Percentiles rank a stretch among this genome's conserved stretches.
These are phyloP conservation scores for Rhaphigaster nebulosa DNA, from an alignment of 2,888 invertebrate genomes.

Conservation along the genomic window DNA sequence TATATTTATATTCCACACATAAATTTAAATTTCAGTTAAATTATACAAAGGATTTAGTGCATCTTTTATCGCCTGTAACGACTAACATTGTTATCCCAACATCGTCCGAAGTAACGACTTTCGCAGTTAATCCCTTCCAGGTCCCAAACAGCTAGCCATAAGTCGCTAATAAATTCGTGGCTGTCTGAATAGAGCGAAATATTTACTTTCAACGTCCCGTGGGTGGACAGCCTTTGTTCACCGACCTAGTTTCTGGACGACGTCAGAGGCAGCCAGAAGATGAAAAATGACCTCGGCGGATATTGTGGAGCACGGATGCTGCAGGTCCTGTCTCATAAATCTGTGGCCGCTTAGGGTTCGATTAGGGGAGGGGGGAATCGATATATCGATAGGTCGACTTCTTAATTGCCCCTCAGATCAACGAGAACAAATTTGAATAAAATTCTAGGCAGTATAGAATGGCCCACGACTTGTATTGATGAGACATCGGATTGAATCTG, in stretches of 20 bases:
- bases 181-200: conserved; percentile 33
- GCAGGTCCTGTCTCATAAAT: conserved; percentile 17
- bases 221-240: conserved; percentile 39
- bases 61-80: background rate
- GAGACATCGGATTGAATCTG: background rate
- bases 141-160: background rate
- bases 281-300: background rate
- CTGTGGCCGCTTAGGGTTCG: conserved; percentile 12
- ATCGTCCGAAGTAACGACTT: background rate
- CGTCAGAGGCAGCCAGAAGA: conserved; percentile 21
- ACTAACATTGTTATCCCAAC: conserved; percentile 3
- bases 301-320: conserved; percentile 33
- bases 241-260: background rate
- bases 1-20: background rate
- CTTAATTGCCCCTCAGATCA: background rate
- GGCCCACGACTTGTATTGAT: background rate
- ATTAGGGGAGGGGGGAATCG: background rate
- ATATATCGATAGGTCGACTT: background rate
- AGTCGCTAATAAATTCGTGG: conserved; percentile 37
- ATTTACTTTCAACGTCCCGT: conserved; percentile 26
- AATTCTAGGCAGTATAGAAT: background rate
- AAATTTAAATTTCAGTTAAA: background rate
- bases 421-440: conserved; percentile 27
- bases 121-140: background rate
- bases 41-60: background rate